Evolutionary conservation across 2,888 invertebrate species (phyloP), one percentile per base, ranked within the genome.

Genomic region (Melitaea athalia): DNA sequence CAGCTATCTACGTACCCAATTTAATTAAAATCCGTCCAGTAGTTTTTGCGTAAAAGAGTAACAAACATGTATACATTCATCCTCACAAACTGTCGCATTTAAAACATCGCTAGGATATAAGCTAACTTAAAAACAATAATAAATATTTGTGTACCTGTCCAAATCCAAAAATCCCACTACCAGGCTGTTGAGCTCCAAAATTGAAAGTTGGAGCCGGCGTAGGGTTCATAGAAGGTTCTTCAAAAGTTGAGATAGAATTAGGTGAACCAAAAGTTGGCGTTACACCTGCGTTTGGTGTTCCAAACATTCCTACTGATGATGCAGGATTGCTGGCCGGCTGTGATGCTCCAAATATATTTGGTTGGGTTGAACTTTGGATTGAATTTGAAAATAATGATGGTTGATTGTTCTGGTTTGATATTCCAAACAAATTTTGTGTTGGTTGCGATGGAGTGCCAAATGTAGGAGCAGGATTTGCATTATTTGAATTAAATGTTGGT

Each of bases 101-200:
- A 24, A 2, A 24, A 24, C 24, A 24, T 24, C 1, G 3, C 47
- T 47, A 47, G 11, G 12, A 14, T 5, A 47, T 47, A n/a, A 14
- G 5, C 12, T 47, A n/a, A 6, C 6, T 14, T 5, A 47, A 12
- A 47, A 47, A 24, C 24, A 24, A n/a, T 45, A 49, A 12, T n/a
- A 11, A 14, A 49, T 17, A 33, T 57, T 33, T 53, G 50, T 42
- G 79, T 81, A 89, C 90, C 84, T 90, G 89, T 70, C 86, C 85
- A 78, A 91, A 90, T 69, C 87, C 88, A 69, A 90, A 89, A 31
- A 88, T 78, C 15, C 77, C 80, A 3, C 82, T 57, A 3, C 82
- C 55, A 10, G 81, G 47, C 60, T 80, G 85, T 7, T 72, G 69
- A 14, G 81, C 73, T 15, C 87, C 86, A 72, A 91, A 91, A 74